These are phyloP conservation scores for Notospermus geniculatus DNA, from an alignment of 1,140 invertebrate genomes.

Conservation along the genomic window DNA sequence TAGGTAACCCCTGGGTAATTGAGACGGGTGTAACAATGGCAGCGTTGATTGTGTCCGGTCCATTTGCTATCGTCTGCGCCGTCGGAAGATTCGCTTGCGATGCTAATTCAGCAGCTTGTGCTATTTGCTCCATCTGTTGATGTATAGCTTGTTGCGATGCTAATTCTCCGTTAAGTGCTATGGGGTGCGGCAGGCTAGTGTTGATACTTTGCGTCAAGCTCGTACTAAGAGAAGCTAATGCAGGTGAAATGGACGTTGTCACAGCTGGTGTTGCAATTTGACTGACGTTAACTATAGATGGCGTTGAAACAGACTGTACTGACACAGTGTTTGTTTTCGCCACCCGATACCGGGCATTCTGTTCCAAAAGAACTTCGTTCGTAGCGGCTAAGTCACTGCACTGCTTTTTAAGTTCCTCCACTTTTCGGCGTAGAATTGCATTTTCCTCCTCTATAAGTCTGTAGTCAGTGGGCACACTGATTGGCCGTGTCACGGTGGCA, in stretches of 20 bases:
- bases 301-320: conserved; percentile 10
- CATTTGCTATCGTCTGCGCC: neutral
- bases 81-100: neutral
- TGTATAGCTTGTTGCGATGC: conserved; percentile 38
- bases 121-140: conserved; percentile 25
- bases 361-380: conserved; percentile 77
- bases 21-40: conserved; percentile 1
- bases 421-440: conserved; percentile 66
- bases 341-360: conserved; percentile 74
- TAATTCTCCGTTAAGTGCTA: conserved; percentile 50
- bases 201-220: conserved; percentile 15
- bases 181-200: conserved; percentile 45
- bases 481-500: neutral
- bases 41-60: neutral
- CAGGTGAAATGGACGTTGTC: conserved; percentile 18
- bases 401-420: conserved; percentile 72
- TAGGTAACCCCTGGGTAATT: neutral
- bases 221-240: conserved; percentile 12
- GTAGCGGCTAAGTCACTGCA: conserved; percentile 72
- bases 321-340: conserved; percentile 55
- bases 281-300: conserved; percentile 26
- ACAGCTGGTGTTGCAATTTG: conserved; percentile 29
- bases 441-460: conserved; percentile 71
- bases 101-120: conserved; percentile 2
- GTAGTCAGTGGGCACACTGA: conserved; percentile 21